Conservation (phyloP, 2,113 vertebrate genomes). For the Cacatua alba region DNA sequence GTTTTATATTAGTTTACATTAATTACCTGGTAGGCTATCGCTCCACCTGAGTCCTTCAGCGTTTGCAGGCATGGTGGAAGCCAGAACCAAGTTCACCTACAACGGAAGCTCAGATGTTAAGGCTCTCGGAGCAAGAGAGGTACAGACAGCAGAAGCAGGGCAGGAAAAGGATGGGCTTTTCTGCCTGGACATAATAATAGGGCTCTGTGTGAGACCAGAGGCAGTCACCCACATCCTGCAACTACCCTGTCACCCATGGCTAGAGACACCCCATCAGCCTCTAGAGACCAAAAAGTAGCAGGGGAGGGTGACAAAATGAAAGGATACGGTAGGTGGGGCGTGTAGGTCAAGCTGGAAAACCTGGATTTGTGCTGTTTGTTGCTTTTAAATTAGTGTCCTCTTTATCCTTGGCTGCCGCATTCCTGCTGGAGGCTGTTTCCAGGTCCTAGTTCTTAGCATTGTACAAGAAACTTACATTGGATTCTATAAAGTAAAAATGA, state of each 20-base stretch:
- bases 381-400: neutral
- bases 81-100: neutral
- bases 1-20: neutral
- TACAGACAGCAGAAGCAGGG: neutral
- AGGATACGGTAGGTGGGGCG: neutral
- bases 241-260: fast-evolving
- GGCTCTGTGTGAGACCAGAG: neutral
- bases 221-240: neutral
- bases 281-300: neutral
- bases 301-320: neutral
- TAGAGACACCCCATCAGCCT: neutral
- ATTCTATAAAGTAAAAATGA: neutral
- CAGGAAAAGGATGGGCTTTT: neutral
- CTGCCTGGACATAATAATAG: neutral
- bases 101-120: neutral
- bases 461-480: neutral
- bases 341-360: neutral
- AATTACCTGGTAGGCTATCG: neutral
- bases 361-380: neutral
- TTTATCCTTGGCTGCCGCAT: neutral
- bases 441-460: neutral
- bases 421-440: neutral
- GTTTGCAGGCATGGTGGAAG: neutral
- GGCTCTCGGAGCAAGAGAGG: neutral
- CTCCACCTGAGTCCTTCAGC: neutral